Evolutionary conservation across 1,140 invertebrate genomes (phyloP).

Genomic region (Sminthurinus signatus): DNA sequence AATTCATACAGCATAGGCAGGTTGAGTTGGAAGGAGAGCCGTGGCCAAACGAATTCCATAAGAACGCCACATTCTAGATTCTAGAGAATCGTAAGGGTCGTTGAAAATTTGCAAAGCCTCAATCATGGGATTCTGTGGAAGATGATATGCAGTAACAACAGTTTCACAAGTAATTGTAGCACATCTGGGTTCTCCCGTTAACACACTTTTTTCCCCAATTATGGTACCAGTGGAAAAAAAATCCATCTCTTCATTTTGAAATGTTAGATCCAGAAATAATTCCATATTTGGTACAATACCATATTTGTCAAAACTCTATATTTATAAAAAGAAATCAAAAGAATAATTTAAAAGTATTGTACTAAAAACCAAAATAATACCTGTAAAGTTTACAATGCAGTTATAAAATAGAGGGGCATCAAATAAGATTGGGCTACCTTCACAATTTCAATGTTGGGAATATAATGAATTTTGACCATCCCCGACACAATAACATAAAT

Average conservation of each 20-base stretch:
- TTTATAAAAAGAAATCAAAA: too few species aligned
- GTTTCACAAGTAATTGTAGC: conserved; percentile 48
- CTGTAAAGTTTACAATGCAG: background rate
- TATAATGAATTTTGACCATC: conserved; percentile 45
- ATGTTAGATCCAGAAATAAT: conserved; percentile 32
- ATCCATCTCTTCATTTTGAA: conserved; percentile 43
- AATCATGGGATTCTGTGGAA: conserved; percentile 28
- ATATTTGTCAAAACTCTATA: conserved; percentile 15
- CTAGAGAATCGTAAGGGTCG: conserved; percentile 21
- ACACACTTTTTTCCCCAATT: conserved; percentile 48
- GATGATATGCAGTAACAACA: conserved; percentile 44
- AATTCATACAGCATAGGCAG: conserved; percentile 32
- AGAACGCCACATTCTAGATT: conserved; percentile 43
- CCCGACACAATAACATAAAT: conserved; percentile 48
- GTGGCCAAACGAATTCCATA: conserved; percentile 36
- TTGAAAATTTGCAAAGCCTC: conserved; percentile 21
- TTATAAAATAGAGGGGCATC: background rate
- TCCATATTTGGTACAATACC: conserved; percentile 38
- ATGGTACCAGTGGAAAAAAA: conserved; percentile 48
- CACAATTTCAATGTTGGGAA: conserved; percentile 20
- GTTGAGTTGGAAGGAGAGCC: conserved; percentile 38
- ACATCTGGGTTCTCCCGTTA: conserved; percentile 44
- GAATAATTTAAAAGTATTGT: too few species aligned
- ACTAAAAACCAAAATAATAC: background rate
- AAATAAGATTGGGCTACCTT: conserved; percentile 3